These are phyloP conservation scores for Carterocephalus palaemon DNA, from an alignment of 2,888 invertebrate species.

Conservation along the genomic window DNA sequence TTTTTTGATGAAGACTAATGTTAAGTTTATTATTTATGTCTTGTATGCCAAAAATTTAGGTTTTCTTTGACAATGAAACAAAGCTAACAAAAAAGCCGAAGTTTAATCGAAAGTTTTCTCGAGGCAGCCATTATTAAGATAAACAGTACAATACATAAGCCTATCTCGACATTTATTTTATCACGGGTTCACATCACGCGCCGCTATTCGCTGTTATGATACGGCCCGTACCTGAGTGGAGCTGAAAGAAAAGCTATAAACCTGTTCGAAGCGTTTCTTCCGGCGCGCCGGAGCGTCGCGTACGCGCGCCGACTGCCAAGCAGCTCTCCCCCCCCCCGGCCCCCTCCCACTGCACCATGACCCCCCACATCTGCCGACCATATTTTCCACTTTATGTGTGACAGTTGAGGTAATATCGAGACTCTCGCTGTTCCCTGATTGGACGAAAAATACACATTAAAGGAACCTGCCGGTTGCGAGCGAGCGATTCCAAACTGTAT, in stretches of 20 bases:
- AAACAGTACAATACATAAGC: slow-evolving; percentile 80
- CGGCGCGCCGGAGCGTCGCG: slow-evolving; percentile 75
- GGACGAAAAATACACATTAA: slow-evolving; percentile 81
- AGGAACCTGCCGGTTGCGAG: slow-evolving; percentile 76
- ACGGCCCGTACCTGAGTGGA: slow-evolving; percentile 77
- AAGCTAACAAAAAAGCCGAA: slow-evolving; percentile 52
- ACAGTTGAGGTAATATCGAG: slow-evolving; percentile 81
- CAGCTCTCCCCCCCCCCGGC: slow-evolving; percentile 43
- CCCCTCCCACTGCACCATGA: slow-evolving; percentile 40
- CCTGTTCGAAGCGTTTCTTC: slow-evolving; percentile 75
- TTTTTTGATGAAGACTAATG: no score
- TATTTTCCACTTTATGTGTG: slow-evolving; percentile 81
- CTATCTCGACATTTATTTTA: slow-evolving; percentile 80
- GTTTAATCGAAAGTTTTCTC: slow-evolving; percentile 77
- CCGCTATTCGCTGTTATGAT: slow-evolving; percentile 79
- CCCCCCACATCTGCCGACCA: slow-evolving; percentile 78
- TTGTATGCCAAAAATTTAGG: no score
- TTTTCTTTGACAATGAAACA: slow-evolving; percentile 25
- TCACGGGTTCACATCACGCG: slow-evolving; percentile 79
- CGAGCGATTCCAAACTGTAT: slow-evolving; percentile 79
- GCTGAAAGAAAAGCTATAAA: slow-evolving; percentile 81
- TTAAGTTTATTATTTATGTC: no score
- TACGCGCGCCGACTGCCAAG: slow-evolving; percentile 72
- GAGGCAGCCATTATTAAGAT: slow-evolving; percentile 76
- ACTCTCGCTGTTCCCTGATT: slow-evolving; percentile 79